Evolutionary conservation across 1,140 invertebrate species (phyloP), one percentile per base, ranked within the genome.

Genomic region (Drosophila miranda): DNA sequence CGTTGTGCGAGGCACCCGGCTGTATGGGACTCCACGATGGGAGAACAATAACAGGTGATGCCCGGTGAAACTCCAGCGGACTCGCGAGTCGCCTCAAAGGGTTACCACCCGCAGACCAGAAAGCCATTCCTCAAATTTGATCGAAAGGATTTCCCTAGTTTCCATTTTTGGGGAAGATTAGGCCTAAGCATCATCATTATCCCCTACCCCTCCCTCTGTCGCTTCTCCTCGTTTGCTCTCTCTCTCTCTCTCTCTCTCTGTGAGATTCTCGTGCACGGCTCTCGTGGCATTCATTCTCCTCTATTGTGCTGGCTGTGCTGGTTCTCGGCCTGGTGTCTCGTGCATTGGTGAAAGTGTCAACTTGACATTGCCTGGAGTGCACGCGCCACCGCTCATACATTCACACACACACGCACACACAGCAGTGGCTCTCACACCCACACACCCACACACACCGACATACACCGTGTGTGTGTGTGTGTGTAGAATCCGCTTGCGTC

Each of bases 291-390:
- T 43, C 21, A 23, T 77, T 70, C 58, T 70, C 51, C 46, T 57
- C 14, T 50, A 51, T 64, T 66, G 56, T 59, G 57, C 53, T 54
- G n/a, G 28, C 11, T 8, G 3, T 38, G 34, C 34, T 13, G 34
- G 9, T 11, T 11, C 30, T 34, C 30, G 30, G 30, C 30, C 21
- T 42, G 50, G 57, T 75, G 78, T 82, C 66, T 70, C 59, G 67
- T 77, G 54, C 53, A 56, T 83, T 81, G 81, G 81, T 82, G 83
- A 86, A 86, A 86, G 82, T 86, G 82, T 86, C 82, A 86, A 87
- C 82, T 86, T 86, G 82, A 86, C 82, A 86, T 86, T 86, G 82
- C 82, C 82, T 82, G 70, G 75, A 86, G 82, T 86, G 82, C 82
- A 86, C 78, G 78, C 82, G 78, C 78, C 81, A 82, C 74, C 80